Evolutionary conservation across 2,888 invertebrate genomes (phyloP).

Genomic region (Pollenia amentaria): DNA sequence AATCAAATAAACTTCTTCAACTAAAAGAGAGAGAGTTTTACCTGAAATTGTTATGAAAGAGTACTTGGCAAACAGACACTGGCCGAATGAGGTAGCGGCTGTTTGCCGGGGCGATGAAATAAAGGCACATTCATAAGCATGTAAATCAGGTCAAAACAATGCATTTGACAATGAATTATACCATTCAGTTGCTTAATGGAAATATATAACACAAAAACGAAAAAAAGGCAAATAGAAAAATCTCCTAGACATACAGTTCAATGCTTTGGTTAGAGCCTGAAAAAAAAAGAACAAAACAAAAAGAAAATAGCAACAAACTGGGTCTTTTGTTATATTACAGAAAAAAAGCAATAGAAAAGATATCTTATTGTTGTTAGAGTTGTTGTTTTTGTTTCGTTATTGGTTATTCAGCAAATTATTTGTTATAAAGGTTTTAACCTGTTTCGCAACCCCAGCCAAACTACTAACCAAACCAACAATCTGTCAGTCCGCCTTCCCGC

Average conservation of each 20-base stretch:
- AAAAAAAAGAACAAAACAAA: neutral
- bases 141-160: constrained; percentile 84
- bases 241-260: constrained; percentile 70
- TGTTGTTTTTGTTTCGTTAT: constrained; percentile 79
- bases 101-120: neutral
- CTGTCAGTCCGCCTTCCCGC: neutral
- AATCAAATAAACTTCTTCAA: constrained; percentile 47
- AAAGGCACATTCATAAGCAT: constrained; percentile 77
- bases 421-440: constrained; percentile 72
- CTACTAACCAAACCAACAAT: neutral
- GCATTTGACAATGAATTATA: constrained; percentile 83
- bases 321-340: neutral
- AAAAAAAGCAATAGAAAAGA: constrained; percentile 32
- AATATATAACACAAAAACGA: constrained; percentile 36
- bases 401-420: constrained; percentile 83
- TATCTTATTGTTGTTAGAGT: constrained; percentile 22
- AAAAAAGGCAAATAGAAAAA: constrained; percentile 60
- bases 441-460: constrained; percentile 16
- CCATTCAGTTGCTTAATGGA: constrained; percentile 60
- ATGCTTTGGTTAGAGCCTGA: constrained; percentile 3
- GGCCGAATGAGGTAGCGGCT: neutral
- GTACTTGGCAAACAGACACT: neutral
- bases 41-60: constrained; percentile 5
- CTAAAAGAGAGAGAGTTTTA: constrained; percentile 16
- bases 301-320: constrained; percentile 16